Evolutionary conservation across 2,888 invertebrate species (phyloP).

Genomic region (Parnassius smintheus): DNA sequence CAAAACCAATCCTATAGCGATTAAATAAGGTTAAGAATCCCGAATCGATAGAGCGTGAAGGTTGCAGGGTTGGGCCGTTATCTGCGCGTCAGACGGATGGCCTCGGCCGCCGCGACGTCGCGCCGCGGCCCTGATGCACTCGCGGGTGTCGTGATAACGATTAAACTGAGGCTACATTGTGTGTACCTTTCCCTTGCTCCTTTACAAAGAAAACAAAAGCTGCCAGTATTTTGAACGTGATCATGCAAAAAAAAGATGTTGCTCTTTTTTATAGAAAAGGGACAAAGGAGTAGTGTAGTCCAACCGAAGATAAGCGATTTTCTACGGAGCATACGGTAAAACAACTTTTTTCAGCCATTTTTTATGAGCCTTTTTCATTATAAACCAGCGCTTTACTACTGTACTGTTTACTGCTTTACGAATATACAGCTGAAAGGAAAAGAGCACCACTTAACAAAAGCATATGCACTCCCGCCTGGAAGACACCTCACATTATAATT

Average conservation of each 20-base stretch:
- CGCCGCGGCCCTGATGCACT: constrained; percentile 45
- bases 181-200: constrained; percentile 2
- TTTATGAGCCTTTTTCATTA: neutral
- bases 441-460: too few species aligned
- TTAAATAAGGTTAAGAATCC: constrained; percentile 28
- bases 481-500: too few species aligned
- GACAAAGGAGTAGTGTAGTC: too few species aligned
- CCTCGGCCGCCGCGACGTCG: constrained; percentile 41
- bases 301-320: too few species aligned
- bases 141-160: constrained; percentile 65
- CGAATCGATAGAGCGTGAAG: constrained; percentile 30
- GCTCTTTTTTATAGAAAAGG: too few species aligned
- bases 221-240: neutral
- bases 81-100: constrained; percentile 56
- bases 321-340: neutral
- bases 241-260: too few species aligned
- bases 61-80: constrained; percentile 63
- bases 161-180: constrained; percentile 10
- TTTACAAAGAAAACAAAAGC: neutral
- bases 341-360: neutral
- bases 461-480: too few species aligned
- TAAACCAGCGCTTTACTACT: too few species aligned
- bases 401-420: too few species aligned
- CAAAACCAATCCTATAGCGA: constrained; percentile 9
- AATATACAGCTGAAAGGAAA: too few species aligned